A percentile compares a stretch with the other conserved stretches of the same genome.
phyloP scores from a whole-genome alignment of 2,888 invertebrate genomes.

The Beris chalybata region DNA sequence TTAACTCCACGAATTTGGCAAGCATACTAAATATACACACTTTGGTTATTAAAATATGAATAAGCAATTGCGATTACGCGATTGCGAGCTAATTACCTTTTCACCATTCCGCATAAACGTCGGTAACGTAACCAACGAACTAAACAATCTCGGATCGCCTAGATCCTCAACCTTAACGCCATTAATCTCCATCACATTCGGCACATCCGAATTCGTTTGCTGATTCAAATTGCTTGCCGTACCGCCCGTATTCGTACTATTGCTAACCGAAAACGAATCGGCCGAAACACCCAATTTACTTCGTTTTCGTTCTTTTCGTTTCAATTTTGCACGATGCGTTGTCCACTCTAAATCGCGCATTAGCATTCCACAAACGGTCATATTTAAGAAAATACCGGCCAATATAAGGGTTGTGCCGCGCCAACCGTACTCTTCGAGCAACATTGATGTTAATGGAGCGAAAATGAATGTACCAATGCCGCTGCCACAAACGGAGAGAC shows the following conservation, averaged over 20 bases:
- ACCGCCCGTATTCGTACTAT: slow-evolving; percentile 67
- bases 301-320: slow-evolving; percentile 64
- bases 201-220: slow-evolving; percentile 41
- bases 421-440: slow-evolving; percentile 80
- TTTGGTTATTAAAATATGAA: no score
- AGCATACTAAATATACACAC: no score
- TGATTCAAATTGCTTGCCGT: slow-evolving; percentile 56
- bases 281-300: slow-evolving; percentile 67
- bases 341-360: slow-evolving; percentile 69
- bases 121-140: slow-evolving; percentile 82
- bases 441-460: slow-evolving; percentile 74
- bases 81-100: slow-evolving; percentile 53
- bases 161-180: slow-evolving; percentile 34
- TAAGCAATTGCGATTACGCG: no score
- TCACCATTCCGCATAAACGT: slow-evolving; percentile 80
- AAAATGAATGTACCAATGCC: slow-evolving; percentile 88
- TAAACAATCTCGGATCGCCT: slow-evolving; percentile 59
- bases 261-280: slow-evolving; percentile 71
- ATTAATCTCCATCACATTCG: slow-evolving; percentile 37
- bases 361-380: slow-evolving; percentile 78
- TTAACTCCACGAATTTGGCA: no score
- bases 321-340: slow-evolving; percentile 63
- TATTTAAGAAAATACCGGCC: slow-evolving; percentile 78
- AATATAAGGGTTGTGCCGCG: slow-evolving; percentile 79
- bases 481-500: slow-evolving; percentile 83